A percentile compares a stretch with the other conserved stretches of the same genome.
These are phyloP conservation scores for Anoplopoma fimbria DNA, from an alignment of 2,113 vertebrate genomes.

Conservation along the genomic window DNA sequence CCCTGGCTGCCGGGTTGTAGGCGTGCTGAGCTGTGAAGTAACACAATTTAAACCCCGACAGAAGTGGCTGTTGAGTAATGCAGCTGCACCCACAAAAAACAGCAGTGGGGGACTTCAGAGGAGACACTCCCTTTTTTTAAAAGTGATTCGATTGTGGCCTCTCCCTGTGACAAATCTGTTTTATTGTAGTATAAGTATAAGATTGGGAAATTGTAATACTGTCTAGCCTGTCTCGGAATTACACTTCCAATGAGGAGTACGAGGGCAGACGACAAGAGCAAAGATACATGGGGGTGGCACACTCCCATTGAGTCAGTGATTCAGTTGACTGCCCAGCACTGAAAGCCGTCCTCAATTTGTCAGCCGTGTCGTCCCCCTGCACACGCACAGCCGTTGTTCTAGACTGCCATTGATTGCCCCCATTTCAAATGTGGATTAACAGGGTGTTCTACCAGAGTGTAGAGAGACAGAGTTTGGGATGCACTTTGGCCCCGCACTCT, in stretches of 20 bases:
- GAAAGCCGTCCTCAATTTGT: slow-evolving; percentile 69
- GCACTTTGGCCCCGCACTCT: not conserved
- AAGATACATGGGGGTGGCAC: slow-evolving; percentile 14
- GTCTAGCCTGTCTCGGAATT: not conserved
- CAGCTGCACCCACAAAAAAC: slow-evolving; percentile 69
- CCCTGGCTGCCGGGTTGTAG: slow-evolving; percentile 15
- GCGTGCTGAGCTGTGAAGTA: slow-evolving; percentile 38
- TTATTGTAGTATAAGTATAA: not conserved
- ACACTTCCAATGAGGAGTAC: slow-evolving; percentile 7
- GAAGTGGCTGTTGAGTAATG: slow-evolving; percentile 65
- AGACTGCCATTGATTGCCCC: slow-evolving; percentile 73
- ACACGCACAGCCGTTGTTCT: slow-evolving; percentile 33
- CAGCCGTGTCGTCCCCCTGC: slow-evolving; percentile 34
- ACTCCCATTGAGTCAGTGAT: slow-evolving; percentile 35
- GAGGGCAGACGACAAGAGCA: slow-evolving; percentile 12
- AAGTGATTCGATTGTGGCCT: slow-evolving; percentile 30
- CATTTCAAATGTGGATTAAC: slow-evolving; percentile 70
- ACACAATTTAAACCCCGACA: slow-evolving; percentile 23
- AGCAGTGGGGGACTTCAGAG: slow-evolving; percentile 47
- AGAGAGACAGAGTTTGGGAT: slow-evolving; percentile 11
- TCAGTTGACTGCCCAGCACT: slow-evolving; percentile 37
- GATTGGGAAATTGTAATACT: not conserved
- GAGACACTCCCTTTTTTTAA: slow-evolving; percentile 64
- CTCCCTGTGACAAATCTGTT: slow-evolving; percentile 21
- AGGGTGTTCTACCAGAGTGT: slow-evolving; percentile 34